Percentiles rank a stretch among this genome's conserved stretches.
Conservation (phyloP, 2,888 invertebrate species). For the Pterobdella sp. region DNA sequence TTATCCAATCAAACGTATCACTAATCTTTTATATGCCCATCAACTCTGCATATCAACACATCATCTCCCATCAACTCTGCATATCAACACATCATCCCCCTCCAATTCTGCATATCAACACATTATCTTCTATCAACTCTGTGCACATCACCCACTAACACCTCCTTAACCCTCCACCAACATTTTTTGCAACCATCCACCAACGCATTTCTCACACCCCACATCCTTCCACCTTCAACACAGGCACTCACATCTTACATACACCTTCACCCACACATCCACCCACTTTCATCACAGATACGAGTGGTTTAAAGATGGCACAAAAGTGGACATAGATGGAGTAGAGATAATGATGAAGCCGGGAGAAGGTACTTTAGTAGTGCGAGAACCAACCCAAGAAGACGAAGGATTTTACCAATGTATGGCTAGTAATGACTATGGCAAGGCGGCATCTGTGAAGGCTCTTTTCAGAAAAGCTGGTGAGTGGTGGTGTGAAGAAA, state of each 20-base stretch:
- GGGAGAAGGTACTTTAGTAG: constrained; percentile 30
- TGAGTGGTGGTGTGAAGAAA: constrained; percentile 25
- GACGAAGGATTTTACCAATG: constrained; percentile 36
- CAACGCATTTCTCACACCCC: background rate
- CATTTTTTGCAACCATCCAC: background rate
- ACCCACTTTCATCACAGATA: constrained; percentile 28
- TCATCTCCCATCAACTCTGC: too few species aligned
- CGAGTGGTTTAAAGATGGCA: constrained; percentile 33
- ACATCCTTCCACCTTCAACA: background rate
- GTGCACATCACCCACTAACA: background rate
- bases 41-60: too few species aligned
- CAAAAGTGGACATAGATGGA: constrained; percentile 8
- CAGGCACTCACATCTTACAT: background rate
- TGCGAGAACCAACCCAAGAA: constrained; percentile 26
- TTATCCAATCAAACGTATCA: too few species aligned
- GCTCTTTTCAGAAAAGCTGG: constrained; percentile 34
- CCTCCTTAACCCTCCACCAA: background rate
- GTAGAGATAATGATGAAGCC: constrained; percentile 15
- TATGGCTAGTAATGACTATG: constrained; percentile 34
- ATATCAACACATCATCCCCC: too few species aligned
- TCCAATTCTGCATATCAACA: constrained; percentile 23
- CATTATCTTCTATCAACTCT: background rate
- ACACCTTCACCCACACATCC: background rate
- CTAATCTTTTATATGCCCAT: too few species aligned
- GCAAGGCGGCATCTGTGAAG: constrained; percentile 31